These are phyloP conservation scores for Lycocerus yunnanus DNA, from an alignment of 2,888 invertebrate genomes.

Conservation along the genomic window DNA sequence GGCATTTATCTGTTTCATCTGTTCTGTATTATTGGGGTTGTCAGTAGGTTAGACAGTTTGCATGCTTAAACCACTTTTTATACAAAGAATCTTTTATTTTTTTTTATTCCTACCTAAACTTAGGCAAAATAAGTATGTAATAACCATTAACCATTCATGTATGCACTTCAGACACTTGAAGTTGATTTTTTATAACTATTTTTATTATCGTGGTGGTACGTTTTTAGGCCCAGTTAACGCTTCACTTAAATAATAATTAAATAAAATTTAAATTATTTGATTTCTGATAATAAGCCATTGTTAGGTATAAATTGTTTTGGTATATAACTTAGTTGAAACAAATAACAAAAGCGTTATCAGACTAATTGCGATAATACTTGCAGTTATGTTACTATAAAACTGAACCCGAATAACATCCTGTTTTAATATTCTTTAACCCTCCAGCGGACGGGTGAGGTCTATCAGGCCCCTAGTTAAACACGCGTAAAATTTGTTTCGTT, in stretches of 20 bases:
- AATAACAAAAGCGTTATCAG: background rate
- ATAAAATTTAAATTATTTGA: slow-evolving; percentile 10
- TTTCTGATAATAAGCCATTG: background rate
- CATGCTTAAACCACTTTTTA: background rate
- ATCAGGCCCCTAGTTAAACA: no score
- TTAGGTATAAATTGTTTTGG: background rate
- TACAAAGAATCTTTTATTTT: background rate
- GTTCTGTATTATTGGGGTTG: background rate
- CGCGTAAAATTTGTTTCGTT: no score
- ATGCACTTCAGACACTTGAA: background rate
- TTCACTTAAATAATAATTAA: background rate
- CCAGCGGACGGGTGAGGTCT: no score
- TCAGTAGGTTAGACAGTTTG: background rate
- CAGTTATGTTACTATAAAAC: background rate
- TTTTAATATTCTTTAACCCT: background rate
- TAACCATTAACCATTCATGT: background rate
- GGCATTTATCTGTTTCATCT: background rate
- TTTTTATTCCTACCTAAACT: background rate
- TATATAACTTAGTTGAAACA: background rate
- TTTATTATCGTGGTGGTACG: background rate
- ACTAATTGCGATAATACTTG: background rate
- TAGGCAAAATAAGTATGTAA: background rate
- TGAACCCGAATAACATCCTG: background rate
- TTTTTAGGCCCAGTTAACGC: slow-evolving; percentile 4
- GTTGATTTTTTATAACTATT: background rate